Evolutionary conservation across 92 coral and sea anemone species (phyloP).

Genomic region (Isaurus tuberculatus): DNA sequence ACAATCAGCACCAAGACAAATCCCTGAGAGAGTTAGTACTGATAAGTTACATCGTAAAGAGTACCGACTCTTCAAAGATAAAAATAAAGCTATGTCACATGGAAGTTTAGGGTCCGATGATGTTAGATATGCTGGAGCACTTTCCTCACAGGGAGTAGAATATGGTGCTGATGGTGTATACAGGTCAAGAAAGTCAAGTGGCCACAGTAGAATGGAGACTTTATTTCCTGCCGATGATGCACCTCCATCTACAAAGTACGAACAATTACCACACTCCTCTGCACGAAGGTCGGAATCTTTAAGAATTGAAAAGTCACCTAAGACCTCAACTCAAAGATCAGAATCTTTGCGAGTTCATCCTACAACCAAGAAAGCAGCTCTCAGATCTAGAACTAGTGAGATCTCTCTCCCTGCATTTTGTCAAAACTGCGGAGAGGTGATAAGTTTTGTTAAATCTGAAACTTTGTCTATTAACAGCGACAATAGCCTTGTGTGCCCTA

Average conservation of each 20-base stretch:
- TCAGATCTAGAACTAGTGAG: constrained; percentile 57
- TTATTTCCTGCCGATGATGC: constrained; percentile 73
- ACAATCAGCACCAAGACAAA: constrained; percentile 86
- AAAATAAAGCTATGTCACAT: constrained; percentile 32
- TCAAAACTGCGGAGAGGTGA: constrained; percentile 74
- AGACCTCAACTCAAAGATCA: constrained; percentile 30
- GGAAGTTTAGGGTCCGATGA: constrained; percentile 69
- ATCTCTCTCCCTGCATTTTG: constrained; percentile 73
- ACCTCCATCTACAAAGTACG: constrained; percentile 51
- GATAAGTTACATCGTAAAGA: constrained; percentile 64
- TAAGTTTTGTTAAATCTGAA: constrained; percentile 27
- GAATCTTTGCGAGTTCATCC: constrained; percentile 31
- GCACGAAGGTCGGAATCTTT: constrained; percentile 33
- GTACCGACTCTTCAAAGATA: constrained; percentile 12
- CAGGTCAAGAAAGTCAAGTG: constrained; percentile 46
- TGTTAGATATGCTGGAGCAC: constrained; percentile 63
- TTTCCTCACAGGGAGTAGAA: constrained; percentile 71
- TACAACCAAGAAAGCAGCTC: constrained; percentile 19
- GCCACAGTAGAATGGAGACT: constrained; percentile 62
- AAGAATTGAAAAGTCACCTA: constrained; percentile 36
- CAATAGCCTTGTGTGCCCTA: constrained; percentile 37
- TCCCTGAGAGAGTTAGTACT: constrained; percentile 56
- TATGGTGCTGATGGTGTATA: constrained; percentile 78
- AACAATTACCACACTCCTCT: background rate
- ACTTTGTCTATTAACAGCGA: constrained; percentile 15